These are phyloP conservation scores for Carcina quercana DNA, from an alignment of 2,888 invertebrate genomes.

Conservation along the genomic window DNA sequence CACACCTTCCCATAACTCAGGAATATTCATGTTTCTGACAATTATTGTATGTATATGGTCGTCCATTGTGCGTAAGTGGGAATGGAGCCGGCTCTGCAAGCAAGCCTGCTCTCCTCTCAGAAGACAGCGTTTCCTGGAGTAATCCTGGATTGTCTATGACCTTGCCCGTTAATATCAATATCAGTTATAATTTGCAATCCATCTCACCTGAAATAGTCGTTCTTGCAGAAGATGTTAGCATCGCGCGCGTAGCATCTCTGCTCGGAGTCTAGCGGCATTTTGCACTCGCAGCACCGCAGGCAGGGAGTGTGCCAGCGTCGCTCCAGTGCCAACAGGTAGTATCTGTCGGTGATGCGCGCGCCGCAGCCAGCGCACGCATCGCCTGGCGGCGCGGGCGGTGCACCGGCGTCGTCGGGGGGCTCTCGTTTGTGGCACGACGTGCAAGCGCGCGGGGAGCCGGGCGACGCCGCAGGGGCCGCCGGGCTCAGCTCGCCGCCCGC, in stretches of 20 bases:
- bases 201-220: constrained; percentile 95
- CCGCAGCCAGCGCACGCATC: constrained; percentile 92
- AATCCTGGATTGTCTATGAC: too few relatives aligned
- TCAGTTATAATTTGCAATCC: neutral
- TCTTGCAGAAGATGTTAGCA: constrained; percentile 96
- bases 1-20: too few relatives aligned
- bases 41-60: too few relatives aligned
- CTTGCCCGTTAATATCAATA: neutral
- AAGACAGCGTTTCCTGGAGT: too few relatives aligned
- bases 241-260: constrained; percentile 94
- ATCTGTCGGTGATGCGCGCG: constrained; percentile 88
- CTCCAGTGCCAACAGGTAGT: constrained; percentile 93
- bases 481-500: constrained; percentile 83
- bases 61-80: too few relatives aligned
- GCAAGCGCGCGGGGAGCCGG: constrained; percentile 74
- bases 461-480: constrained; percentile 80
- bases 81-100: too few relatives aligned
- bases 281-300: constrained; percentile 92
- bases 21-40: too few relatives aligned
- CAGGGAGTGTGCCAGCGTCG: constrained; percentile 95
- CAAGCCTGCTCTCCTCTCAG: too few relatives aligned
- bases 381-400: constrained; percentile 58
- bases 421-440: constrained; percentile 75
- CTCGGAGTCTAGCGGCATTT: constrained; percentile 91
- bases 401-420: constrained; percentile 63